These are phyloP conservation scores for Siniperca chuatsi DNA, from an alignment of 2,113 vertebrate genomes.

Conservation along the genomic window DNA sequence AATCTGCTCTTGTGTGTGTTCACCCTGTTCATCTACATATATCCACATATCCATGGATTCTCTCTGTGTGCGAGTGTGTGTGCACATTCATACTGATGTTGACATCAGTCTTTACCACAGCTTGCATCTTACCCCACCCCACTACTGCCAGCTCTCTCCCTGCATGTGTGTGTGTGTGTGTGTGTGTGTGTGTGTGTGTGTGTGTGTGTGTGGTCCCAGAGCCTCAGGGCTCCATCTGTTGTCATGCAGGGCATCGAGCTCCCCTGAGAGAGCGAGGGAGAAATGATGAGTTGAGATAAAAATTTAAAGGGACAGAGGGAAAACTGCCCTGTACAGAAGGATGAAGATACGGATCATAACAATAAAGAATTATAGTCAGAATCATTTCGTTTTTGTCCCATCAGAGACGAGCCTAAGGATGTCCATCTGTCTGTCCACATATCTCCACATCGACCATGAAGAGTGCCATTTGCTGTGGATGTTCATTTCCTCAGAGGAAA, in stretches of 20 bases:
- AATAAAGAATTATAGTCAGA: not conserved
- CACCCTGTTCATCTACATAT: slow-evolving; percentile 20
- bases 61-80: slow-evolving; percentile 15
- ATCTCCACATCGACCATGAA: not conserved
- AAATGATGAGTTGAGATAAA: slow-evolving; percentile 55
- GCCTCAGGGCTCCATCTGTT: slow-evolving; percentile 82
- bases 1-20: slow-evolving; percentile 39
- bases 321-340: not conserved
- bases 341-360: slow-evolving; percentile 11
- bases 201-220: slow-evolving; percentile 64
- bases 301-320: slow-evolving; percentile 70
- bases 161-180: slow-evolving; percentile 10
- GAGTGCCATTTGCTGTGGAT: not conserved
- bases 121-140: slow-evolving; percentile 35
- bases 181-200: slow-evolving; percentile 45
- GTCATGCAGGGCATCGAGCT: slow-evolving; percentile 71
- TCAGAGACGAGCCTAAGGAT: not conserved
- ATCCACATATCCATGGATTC: not conserved
- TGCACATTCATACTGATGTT: slow-evolving; percentile 60
- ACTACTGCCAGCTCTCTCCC: slow-evolving; percentile 30
- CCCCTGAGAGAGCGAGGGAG: slow-evolving; percentile 59
- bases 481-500: not conserved
- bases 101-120: slow-evolving; percentile 65
- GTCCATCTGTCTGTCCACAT: not conserved
- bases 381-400: not conserved